Evolutionary conservation across 2,797 vertebrate species (phyloP).

Genomic region (Sebastes cheni): DNA sequence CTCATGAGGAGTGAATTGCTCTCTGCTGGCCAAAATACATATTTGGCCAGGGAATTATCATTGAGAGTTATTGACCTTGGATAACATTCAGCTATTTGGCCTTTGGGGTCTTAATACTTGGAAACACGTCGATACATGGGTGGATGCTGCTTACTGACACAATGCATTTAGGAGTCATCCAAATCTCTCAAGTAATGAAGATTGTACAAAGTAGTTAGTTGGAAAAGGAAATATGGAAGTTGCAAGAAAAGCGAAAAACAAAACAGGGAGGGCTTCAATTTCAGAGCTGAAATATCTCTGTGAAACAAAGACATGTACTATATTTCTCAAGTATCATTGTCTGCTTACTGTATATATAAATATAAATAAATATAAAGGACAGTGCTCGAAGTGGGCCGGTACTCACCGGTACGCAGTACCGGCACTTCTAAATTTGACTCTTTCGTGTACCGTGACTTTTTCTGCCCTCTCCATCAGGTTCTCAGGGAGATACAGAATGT

Average conservation of each 20-base stretch:
- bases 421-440: too few relatives aligned
- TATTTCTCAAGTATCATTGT: not conserved
- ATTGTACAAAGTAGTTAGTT: not conserved
- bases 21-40: constrained; percentile 60
- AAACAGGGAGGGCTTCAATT: not conserved
- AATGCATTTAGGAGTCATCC: constrained; percentile 28
- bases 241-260: not conserved
- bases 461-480: too few relatives aligned
- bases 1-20: constrained; percentile 42
- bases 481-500: too few relatives aligned
- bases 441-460: too few relatives aligned
- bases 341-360: not conserved
- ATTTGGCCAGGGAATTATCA: constrained; percentile 62
- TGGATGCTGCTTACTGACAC: constrained; percentile 37
- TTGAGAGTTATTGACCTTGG: constrained; percentile 68
- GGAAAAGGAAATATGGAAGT: not conserved
- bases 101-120: constrained; percentile 46
- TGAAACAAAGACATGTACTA: not conserved
- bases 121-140: constrained; percentile 29
- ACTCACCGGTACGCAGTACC: too few relatives aligned
- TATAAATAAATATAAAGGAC: not conserved
- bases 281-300: not conserved
- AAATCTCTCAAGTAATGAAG: constrained; percentile 5
- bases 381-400: too few relatives aligned
- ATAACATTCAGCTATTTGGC: constrained; percentile 45